Percentiles rank a stretch among this genome's conserved stretches.
Evolutionary conservation across 35 echinoderm and acorn worm species (phyloP).

Genomic region (Amphiura filiformis): DNA sequence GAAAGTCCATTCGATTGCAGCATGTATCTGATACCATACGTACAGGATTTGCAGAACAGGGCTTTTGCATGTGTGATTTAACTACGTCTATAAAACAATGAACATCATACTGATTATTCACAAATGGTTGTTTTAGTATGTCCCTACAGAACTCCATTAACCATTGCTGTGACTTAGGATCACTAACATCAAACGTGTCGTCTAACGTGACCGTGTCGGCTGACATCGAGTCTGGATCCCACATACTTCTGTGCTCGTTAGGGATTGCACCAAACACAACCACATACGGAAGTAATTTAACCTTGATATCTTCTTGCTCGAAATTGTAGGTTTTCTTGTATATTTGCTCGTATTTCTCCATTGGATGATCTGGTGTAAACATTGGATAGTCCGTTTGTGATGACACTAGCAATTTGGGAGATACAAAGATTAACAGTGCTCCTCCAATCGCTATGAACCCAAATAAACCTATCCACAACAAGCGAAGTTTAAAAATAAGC

Average conservation of each 20-base stretch:
- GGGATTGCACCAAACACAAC: slow-evolving; percentile 40
- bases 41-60: slow-evolving; percentile 19
- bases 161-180: slow-evolving; percentile 57
- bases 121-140: slow-evolving; percentile 50
- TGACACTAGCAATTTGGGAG: slow-evolving; percentile 42
- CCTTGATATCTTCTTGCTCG: neutral
- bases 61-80: neutral
- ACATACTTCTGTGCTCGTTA: slow-evolving; percentile 46
- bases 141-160: slow-evolving; percentile 54
- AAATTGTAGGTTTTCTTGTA: slow-evolving; percentile 31
- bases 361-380: slow-evolving; percentile 48
- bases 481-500: slow-evolving; percentile 55
- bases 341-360: slow-evolving; percentile 73
- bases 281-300: neutral
- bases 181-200: slow-evolving; percentile 18
- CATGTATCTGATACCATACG: slow-evolving; percentile 21
- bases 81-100: slow-evolving; percentile 66
- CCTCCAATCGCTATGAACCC: slow-evolving; percentile 28
- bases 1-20: slow-evolving; percentile 47
- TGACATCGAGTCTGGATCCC: slow-evolving; percentile 50
- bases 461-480: slow-evolving; percentile 61
- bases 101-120: neutral
- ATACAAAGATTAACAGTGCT: slow-evolving; percentile 30
- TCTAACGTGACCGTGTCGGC: neutral
- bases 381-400: slow-evolving; percentile 57